Evolutionary conservation across 2,888 invertebrate species (phyloP).

Genomic region (Camptogramma bilineatum): DNA sequence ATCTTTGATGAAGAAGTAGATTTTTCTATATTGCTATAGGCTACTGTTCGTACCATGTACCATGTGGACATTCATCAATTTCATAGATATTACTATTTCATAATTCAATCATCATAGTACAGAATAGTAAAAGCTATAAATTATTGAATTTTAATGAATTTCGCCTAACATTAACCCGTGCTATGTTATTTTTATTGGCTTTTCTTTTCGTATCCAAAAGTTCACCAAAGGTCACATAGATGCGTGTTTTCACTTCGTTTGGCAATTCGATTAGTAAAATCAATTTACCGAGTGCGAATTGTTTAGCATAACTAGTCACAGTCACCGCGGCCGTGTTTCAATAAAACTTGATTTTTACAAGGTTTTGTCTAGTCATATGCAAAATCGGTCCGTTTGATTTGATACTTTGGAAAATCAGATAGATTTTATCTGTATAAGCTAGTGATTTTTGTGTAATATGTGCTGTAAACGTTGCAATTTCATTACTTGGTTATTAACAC

Average conservation of each 20-base stretch:
- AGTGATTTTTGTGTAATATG: neutral
- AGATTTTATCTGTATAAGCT: neutral
- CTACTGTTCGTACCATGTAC: too few relatives aligned
- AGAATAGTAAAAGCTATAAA: neutral
- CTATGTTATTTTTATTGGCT: neutral
- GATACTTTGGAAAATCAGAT: conserved; percentile 9
- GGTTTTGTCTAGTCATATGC: conserved; percentile 12
- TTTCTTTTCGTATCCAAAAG: conserved; percentile 17
- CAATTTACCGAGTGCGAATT: conserved; percentile 11
- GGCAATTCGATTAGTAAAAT: conserved; percentile 12
- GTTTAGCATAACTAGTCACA: conserved; percentile 31
- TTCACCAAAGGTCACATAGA: conserved; percentile 12
- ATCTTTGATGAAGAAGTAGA: too few relatives aligned
- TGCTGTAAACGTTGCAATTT: neutral
- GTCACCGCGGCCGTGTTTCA: conserved; percentile 9
- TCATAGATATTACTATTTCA: too few relatives aligned
- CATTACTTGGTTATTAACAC: neutral
- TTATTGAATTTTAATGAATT: neutral
- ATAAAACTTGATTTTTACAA: conserved; percentile 20
- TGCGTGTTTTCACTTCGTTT: conserved; percentile 16
- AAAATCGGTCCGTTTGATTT: conserved; percentile 10
- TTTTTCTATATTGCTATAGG: too few relatives aligned
- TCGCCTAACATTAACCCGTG: neutral
- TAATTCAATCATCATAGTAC: neutral
- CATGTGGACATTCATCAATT: too few relatives aligned